Percentiles rank a stretch among this genome's conserved stretches.
Conservation (phyloP, 1,140 invertebrate genomes). For the Brachionus plicatilis region DNA sequence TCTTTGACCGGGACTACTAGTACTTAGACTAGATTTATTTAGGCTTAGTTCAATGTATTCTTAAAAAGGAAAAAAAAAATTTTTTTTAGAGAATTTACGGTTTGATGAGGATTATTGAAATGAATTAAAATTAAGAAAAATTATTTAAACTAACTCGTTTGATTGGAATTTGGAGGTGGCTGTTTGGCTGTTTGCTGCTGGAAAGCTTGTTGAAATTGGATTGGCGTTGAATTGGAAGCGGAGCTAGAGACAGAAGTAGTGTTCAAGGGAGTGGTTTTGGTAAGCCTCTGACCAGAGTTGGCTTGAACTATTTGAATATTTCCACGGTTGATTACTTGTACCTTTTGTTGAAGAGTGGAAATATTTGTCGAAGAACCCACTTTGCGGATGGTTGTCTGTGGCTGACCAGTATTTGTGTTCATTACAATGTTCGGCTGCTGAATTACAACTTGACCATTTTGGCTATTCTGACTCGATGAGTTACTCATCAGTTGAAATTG, state of each 20-base stretch:
- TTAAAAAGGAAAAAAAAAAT: neutral
- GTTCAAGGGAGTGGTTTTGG: neutral
- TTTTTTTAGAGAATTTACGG: conserved; percentile 25
- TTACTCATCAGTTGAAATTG: conserved; percentile 38
- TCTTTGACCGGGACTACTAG: conserved; percentile 21
- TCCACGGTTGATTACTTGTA: conserved; percentile 8
- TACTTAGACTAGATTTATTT: neutral
- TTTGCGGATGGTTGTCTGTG: conserved; percentile 30
- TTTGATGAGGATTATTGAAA: neutral
- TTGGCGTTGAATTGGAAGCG: neutral
- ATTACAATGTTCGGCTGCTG: neutral
- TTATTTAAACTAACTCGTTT: conserved; percentile 22
- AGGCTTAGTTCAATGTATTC: conserved; percentile 32
- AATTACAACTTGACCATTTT: conserved; percentile 1
- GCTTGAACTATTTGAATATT: conserved; percentile 28
- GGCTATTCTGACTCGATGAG: neutral
- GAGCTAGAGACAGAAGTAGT: neutral
- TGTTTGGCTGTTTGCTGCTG: conserved; percentile 31
- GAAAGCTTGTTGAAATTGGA: conserved; percentile 27
- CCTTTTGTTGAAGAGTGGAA: conserved; percentile 23
- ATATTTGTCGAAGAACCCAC: conserved; percentile 29
- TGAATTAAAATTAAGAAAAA: neutral
- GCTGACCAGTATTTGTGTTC: neutral
- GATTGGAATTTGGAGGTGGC: neutral
- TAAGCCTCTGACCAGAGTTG: neutral